phyloP scores from a whole-genome alignment of 2,113 vertebrate genomes.

The Lampris incognitus region DNA sequence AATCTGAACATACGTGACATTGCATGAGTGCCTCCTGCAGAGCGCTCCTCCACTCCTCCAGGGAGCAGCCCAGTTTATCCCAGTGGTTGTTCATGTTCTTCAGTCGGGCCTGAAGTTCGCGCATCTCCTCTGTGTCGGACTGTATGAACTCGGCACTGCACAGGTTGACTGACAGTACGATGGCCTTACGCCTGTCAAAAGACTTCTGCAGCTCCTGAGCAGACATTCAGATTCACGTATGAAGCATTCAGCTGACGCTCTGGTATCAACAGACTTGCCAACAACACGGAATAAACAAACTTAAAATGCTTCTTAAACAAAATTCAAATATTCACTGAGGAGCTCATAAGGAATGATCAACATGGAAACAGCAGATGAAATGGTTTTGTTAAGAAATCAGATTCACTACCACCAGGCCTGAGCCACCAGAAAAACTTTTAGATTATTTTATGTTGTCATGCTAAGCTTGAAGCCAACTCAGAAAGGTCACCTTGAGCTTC shows the following conservation, averaged over 20 bases:
- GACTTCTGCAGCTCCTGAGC: slow-evolving; percentile 94
- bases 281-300: not conserved
- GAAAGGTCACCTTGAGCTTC: slow-evolving; percentile 89
- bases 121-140: slow-evolving; percentile 83
- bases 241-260: not conserved
- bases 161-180: slow-evolving; percentile 95
- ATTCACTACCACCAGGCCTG: too few species aligned
- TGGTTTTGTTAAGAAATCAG: too few species aligned
- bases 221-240: slow-evolving; percentile 7
- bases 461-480: too few species aligned
- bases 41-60: slow-evolving; percentile 90
- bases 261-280: not conserved
- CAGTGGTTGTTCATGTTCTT: slow-evolving; percentile 94
- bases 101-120: slow-evolving; percentile 86
- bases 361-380: too few species aligned
- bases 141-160: slow-evolving; percentile 94
- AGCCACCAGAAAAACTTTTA: too few species aligned
- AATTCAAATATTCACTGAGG: too few species aligned
- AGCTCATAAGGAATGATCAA: too few species aligned
- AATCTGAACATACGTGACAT: slow-evolving; percentile 86
- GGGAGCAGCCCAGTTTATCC: slow-evolving; percentile 86
- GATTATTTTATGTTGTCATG: too few species aligned
- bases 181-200: slow-evolving; percentile 93
- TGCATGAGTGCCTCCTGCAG: slow-evolving; percentile 95
- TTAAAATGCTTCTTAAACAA: too few species aligned